A percentile compares a stretch with the other conserved stretches of the same genome.
Evolutionary conservation across 1,140 invertebrate species (phyloP).

Genomic region (Lasioglossum albipes): DNA sequence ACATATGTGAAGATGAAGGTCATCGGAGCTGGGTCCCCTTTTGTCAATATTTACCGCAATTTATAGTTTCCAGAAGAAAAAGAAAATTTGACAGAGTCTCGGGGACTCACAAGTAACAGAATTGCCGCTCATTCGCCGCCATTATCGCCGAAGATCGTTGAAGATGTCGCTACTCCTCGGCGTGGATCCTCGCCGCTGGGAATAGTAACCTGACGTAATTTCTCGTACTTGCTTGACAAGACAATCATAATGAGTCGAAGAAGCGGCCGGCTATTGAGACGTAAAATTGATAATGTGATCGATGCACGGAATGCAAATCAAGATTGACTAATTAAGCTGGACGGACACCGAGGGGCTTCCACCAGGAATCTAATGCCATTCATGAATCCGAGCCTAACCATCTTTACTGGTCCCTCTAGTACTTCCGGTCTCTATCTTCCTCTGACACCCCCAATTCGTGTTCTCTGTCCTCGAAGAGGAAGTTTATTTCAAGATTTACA

Average conservation of each 20-base stretch:
- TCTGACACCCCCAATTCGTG: constrained; percentile 11
- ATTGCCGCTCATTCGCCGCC: not conserved
- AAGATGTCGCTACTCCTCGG: constrained; percentile 16
- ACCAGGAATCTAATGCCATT: constrained; percentile 42
- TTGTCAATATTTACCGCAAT: too few species aligned
- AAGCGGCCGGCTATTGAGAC: constrained; percentile 6
- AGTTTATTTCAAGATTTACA: constrained; percentile 61
- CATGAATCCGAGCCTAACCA: constrained; percentile 41
- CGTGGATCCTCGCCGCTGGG: not conserved
- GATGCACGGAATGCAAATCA: constrained; percentile 3
- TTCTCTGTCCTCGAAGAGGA: not conserved
- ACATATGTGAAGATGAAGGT: too few species aligned
- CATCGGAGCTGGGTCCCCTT: too few species aligned
- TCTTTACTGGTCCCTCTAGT: constrained; percentile 56
- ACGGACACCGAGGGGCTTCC: constrained; percentile 24
- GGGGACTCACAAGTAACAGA: too few species aligned
- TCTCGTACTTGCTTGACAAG: not conserved
- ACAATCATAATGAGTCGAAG: not conserved
- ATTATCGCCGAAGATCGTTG: not conserved
- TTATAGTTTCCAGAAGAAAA: too few species aligned
- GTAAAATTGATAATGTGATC: constrained; percentile 44
- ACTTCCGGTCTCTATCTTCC: constrained; percentile 35
- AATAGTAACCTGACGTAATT: not conserved
- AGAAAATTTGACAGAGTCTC: too few species aligned
- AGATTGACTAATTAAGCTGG: constrained; percentile 41